Percentiles rank a stretch among this genome's conserved stretches.
Evolutionary conservation across 2,888 invertebrate species (phyloP).

Genomic region (Coenonympha arcania): DNA sequence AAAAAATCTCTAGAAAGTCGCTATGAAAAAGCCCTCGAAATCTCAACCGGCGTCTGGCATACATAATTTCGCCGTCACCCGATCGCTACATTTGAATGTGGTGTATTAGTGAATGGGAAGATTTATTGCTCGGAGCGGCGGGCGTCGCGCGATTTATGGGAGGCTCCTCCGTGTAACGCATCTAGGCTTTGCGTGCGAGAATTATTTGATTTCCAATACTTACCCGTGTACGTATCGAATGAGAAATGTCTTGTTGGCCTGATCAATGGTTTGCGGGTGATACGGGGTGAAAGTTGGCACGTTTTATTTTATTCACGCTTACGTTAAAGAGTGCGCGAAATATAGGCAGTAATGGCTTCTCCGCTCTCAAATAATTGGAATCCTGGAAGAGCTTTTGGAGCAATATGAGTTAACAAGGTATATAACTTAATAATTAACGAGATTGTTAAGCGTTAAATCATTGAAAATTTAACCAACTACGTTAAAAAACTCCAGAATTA

Average conservation of each 20-base stretch:
- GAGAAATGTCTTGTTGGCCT: constrained; percentile 6
- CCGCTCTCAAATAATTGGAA: too few relatives aligned
- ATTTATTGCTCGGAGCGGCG: constrained; percentile 55
- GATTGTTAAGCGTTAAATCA: neutral
- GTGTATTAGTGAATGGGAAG: constrained; percentile 65
- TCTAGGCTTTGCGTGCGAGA: constrained; percentile 20
- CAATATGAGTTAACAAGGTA: too few relatives aligned
- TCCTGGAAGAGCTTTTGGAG: too few relatives aligned
- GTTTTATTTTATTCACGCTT: constrained; percentile 1
- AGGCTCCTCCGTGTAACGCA: constrained; percentile 34
- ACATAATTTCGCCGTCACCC: constrained; percentile 15
- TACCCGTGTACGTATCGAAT: constrained; percentile 5
- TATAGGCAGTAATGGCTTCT: too few relatives aligned
- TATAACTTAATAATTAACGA: too few relatives aligned
- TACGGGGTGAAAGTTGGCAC: neutral
- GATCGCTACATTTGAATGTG: constrained; percentile 62
- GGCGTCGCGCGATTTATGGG: constrained; percentile 53
- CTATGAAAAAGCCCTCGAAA: constrained; percentile 7
- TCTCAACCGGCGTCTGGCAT: constrained; percentile 19
- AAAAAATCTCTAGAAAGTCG: too few relatives aligned
- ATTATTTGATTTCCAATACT: constrained; percentile 23
- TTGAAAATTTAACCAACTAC: too few relatives aligned
- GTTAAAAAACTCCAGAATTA: too few relatives aligned
- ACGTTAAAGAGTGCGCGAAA: neutral
- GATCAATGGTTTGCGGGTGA: constrained; percentile 2